Evolutionary conservation across 2,113 vertebrate species (phyloP).

Genomic region (Girardinichthys multiradiatus): DNA sequence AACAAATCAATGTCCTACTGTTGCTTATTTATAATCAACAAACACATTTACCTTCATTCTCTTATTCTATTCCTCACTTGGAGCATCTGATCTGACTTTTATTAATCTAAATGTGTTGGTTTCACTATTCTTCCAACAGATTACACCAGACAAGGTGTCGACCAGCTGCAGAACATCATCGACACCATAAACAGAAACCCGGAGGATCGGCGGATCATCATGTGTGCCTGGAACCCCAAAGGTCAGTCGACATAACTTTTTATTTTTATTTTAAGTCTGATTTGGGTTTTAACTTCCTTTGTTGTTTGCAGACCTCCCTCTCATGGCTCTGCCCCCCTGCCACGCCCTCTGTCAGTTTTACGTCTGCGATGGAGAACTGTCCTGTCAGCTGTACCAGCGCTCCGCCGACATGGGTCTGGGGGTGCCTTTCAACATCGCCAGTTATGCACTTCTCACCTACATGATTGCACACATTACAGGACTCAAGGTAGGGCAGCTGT

Average conservation of each 20-base stretch:
- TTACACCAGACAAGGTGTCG: constrained; percentile 92
- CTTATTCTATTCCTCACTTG: no score
- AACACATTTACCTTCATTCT: no score
- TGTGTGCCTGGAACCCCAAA: constrained; percentile 92
- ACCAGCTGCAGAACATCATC: constrained; percentile 94
- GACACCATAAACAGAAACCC: constrained; percentile 92
- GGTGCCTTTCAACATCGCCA: constrained; percentile 98
- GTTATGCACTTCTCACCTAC: constrained; percentile 94
- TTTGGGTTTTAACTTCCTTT: neutral
- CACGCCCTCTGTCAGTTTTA: constrained; percentile 98
- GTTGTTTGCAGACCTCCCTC: constrained; percentile 84
- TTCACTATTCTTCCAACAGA: constrained; percentile 75
- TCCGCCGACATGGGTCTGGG: constrained; percentile 97
- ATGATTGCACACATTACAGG: constrained; percentile 97
- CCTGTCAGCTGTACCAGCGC: constrained; percentile 96
- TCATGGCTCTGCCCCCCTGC: constrained; percentile 95
- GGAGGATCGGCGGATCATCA: constrained; percentile 94
- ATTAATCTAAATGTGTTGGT: neutral
- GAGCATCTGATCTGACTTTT: neutral
- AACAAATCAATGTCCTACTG: no score
- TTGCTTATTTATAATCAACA: no score
- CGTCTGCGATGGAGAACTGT: constrained; percentile 89
- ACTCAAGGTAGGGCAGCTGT: constrained; percentile 82
- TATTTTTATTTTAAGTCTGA: neutral
- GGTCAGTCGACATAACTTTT: constrained; percentile 31